A percentile compares a stretch with the other conserved stretches of the same genome.
These are phyloP conservation scores for Empidonax alnorum DNA, from an alignment of 2,113 vertebrate species.

Conservation along the genomic window DNA sequence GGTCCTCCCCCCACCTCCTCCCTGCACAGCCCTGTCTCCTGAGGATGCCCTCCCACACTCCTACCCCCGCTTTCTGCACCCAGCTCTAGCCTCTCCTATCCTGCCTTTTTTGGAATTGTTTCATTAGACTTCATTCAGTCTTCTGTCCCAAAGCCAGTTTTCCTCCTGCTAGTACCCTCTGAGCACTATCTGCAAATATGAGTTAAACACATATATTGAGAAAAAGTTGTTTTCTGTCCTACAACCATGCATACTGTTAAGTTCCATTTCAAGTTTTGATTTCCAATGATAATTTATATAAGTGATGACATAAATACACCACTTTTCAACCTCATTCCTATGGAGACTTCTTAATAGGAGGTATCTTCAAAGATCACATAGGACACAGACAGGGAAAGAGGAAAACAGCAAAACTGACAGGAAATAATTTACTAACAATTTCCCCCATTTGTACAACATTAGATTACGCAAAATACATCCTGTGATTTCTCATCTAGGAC, in stretches of 20 bases:
- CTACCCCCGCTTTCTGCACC: background rate
- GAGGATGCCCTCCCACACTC: background rate
- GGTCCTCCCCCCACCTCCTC: background rate
- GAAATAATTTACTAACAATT: background rate
- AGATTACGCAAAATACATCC: background rate
- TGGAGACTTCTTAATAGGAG: background rate
- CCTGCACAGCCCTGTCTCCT: background rate
- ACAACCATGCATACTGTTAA: background rate
- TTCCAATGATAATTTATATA: background rate
- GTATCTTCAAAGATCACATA: background rate
- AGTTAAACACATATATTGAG: background rate
- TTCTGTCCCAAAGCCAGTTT: background rate
- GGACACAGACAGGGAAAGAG: background rate
- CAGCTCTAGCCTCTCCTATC: background rate
- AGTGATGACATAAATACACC: background rate
- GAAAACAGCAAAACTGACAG: accelerated
- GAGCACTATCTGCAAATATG: background rate
- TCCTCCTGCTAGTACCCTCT: background rate
- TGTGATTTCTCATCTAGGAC: background rate
- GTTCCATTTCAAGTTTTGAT: background rate
- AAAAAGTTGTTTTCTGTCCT: background rate
- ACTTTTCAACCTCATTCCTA: background rate
- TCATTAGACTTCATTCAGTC: background rate
- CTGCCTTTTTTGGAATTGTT: background rate
- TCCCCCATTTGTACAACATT: background rate